Conservation (phyloP, 2,113 vertebrate species). For the Otocyon megalotis region DNA sequence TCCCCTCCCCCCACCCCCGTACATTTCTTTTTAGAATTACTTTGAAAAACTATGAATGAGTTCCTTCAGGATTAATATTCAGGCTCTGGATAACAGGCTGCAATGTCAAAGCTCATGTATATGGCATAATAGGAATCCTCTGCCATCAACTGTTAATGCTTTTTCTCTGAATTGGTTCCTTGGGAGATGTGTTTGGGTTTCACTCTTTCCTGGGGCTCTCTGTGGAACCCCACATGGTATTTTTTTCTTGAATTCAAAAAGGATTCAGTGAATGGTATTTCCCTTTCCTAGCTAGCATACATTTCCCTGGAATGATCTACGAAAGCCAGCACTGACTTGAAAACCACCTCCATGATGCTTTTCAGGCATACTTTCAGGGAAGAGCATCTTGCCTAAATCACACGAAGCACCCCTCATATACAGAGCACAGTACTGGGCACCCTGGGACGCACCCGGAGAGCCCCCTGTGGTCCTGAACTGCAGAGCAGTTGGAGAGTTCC, state of each 20-base stretch:
- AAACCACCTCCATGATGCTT: neutral
- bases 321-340: neutral
- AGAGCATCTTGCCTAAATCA: neutral
- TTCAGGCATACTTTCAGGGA: neutral
- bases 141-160: neutral
- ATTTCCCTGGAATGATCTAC: neutral
- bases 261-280: neutral
- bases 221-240: neutral
- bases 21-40: neutral
- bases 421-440: neutral
- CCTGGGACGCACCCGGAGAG: neutral
- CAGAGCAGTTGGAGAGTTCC: neutral
- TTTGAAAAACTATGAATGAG: neutral
- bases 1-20: neutral
- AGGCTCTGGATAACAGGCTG: neutral
- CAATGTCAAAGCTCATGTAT: neutral
- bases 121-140: neutral
- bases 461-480: neutral
- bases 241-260: conserved; percentile 7
- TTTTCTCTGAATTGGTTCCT: neutral
- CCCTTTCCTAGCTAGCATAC: neutral
- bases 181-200: neutral
- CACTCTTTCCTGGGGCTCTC: neutral
- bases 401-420: neutral
- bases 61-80: neutral